Evolutionary conservation across 2,888 invertebrate genomes (phyloP).

Genomic region (Tenthredo mesomela): DNA sequence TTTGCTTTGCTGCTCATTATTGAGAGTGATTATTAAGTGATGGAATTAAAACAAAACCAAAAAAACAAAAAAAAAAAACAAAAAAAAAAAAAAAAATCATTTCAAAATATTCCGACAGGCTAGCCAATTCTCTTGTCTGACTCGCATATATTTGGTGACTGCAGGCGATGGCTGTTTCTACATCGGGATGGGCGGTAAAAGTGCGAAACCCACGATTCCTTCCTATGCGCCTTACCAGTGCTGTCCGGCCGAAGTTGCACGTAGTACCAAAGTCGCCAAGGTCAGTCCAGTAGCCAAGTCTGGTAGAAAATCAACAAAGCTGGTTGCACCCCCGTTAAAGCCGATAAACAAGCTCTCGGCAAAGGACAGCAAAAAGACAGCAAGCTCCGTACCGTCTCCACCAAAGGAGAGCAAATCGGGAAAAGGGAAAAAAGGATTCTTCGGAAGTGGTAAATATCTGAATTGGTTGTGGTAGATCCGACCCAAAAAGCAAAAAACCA

Average conservation of each 20-base stretch:
- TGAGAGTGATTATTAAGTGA: constrained; percentile 61
- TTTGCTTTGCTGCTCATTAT: constrained; percentile 70
- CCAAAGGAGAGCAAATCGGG: constrained; percentile 76
- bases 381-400: constrained; percentile 59
- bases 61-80: neutral
- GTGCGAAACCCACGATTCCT: constrained; percentile 86
- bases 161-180: constrained; percentile 98
- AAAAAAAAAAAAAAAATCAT: constrained; percentile 48
- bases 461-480: constrained; percentile 87
- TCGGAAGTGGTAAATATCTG: constrained; percentile 89
- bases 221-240: constrained; percentile 94
- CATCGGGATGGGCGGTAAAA: constrained; percentile 95
- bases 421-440: constrained; percentile 89
- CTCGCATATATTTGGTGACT: constrained; percentile 89
- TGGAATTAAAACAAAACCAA: constrained; percentile 57
- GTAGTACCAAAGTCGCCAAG: constrained; percentile 90
- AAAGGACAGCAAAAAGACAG: constrained; percentile 77
- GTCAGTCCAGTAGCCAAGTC: constrained; percentile 77
- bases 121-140: constrained; percentile 68
- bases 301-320: constrained; percentile 61
- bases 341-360: constrained; percentile 77
- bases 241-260: constrained; percentile 92
- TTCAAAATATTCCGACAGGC: constrained; percentile 55
- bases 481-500: constrained; percentile 17
- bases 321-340: constrained; percentile 68